Evolutionary conservation across 2,113 vertebrate genomes (phyloP), one percentile per base, ranked within the genome.

Genomic region (Chascanopsetta lugubris): DNA sequence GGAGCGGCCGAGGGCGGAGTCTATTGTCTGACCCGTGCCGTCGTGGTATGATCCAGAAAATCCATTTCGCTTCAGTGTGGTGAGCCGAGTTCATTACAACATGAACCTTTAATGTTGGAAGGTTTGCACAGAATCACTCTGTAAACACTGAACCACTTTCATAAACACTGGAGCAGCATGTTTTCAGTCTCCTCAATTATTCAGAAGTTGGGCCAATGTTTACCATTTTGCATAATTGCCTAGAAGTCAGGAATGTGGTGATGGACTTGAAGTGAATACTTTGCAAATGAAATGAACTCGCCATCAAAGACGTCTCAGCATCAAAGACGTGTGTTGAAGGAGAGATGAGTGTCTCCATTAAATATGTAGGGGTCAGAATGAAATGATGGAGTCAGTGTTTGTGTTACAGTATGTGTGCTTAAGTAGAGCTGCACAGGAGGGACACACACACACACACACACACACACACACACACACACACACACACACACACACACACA

Each of bases 231-330:
- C 84, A 87, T 84, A 88, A 90, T 85, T 82, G 81, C 77, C 80
- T 80, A 61, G 80, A 82, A 86, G 83, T 88, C 86, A 84, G 69
- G 48, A 77, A 79, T 54, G 75, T 56, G 66, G 85, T 58, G 84
- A 84, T 85, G 69, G 18, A 81, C 82, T 81, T 66, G 63, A 87
- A 73, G 71, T 45, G 20, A 85, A 86, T 76, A 81, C 82, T 87
- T 84, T 79, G 80, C 69, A 83, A 83, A 88, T 88, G 69, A 86
- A 87, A 84, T 87, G 80, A 73, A 72, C 76, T 87, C 54, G 68
- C 82, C 84, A 87, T 90, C 86, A 90, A 89, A 91, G 85, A 18
- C 48, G 51, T 69, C 75, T 83, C 83, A 72, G 77, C 85, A 89
- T 90, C 88, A 90, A 86, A 91, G 84, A 81, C 61, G 70, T 67